Base-by-base conservation (phyloP, 2,888 invertebrate species). In the Drosophila mayaguana region DNA sequence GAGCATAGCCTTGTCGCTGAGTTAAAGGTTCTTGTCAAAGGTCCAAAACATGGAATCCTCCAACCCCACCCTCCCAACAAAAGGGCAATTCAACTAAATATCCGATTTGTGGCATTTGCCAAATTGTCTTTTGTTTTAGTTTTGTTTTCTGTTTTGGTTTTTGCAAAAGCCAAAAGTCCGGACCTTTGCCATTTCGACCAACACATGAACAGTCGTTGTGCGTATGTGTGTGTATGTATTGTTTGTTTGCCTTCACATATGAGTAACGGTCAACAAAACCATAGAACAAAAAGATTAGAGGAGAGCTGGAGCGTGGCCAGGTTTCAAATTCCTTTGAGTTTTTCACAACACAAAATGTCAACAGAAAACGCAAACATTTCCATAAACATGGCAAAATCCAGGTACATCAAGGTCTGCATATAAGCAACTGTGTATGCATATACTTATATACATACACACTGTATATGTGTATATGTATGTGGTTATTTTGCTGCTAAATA, bases 201-300 rank as follows among this genome's bases (percentile, higher is more conserved):
- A 50, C 40, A 22, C 34, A n/a, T 28, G 57, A 57, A 59, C 42
- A 36, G 11, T n/a, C 20, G 25, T 18, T 11, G 36, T 32, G 12
- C 18, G 18, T 54, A 12, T 46, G 28, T 55, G 28, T 34, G 36
- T 55, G 43, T 38, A 11, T 28, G n/a, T 28, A 11, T n/a, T 28
- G 28, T 34, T 36, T 57, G 50, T 55, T 34, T 59, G 43, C 22
- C 43, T 45, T 42, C 43, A 51, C 63, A 63, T 63, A 75, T 81
- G 82, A 73, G 76, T 79, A 84, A 81, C 73, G 63, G 34, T 55
- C 70, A 62, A 56, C 40, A 28, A 63, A 78, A 59, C 48, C 68
- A 60, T 54, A 57, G 55, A 63, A 68, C 45, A 43, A 65, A 59
- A 59, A 53, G 65, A 75, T 78, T 72, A 63, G 42, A 68, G 45